phyloP scores from a whole-genome alignment of 2,888 invertebrate genomes.

The Corythucha ciliata region DNA sequence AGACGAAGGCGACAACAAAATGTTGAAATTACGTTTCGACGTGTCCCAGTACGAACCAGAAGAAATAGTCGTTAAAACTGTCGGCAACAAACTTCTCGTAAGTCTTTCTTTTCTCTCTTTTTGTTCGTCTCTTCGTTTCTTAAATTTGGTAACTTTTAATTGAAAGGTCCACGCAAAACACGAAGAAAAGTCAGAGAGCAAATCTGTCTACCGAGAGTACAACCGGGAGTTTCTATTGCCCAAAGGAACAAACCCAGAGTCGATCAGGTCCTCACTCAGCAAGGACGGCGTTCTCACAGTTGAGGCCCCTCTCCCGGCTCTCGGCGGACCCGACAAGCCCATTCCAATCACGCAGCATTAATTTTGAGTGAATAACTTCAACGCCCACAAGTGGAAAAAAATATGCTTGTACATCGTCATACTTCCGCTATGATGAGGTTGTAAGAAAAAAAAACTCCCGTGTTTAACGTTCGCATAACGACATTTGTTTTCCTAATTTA shows the following conservation, averaged over 20 bases:
- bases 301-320: slow-evolving; percentile 88
- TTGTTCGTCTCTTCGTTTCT: no score
- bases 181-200: slow-evolving; percentile 93
- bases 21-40: slow-evolving; percentile 90
- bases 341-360: slow-evolving; percentile 69
- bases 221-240: slow-evolving; percentile 95
- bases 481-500: no score
- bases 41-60: slow-evolving; percentile 95
- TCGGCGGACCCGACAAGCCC: slow-evolving; percentile 67
- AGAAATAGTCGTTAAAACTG: slow-evolving; percentile 96
- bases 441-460: no score
- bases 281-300: slow-evolving; percentile 95
- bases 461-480: no score
- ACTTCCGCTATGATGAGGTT: no score
- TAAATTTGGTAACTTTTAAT: slow-evolving; percentile 24
- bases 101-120: no score
- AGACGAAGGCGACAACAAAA: slow-evolving; percentile 88
- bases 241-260: slow-evolving; percentile 92
- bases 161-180: slow-evolving; percentile 91
- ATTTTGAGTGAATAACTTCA: no score
- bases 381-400: no score
- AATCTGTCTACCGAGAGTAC: slow-evolving; percentile 96
- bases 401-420: no score
- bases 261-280: slow-evolving; percentile 89
- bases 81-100: slow-evolving; percentile 93